Evolutionary conservation across 2,797 vertebrate genomes (phyloP).

Genomic region (Nannoperca obscura): DNA sequence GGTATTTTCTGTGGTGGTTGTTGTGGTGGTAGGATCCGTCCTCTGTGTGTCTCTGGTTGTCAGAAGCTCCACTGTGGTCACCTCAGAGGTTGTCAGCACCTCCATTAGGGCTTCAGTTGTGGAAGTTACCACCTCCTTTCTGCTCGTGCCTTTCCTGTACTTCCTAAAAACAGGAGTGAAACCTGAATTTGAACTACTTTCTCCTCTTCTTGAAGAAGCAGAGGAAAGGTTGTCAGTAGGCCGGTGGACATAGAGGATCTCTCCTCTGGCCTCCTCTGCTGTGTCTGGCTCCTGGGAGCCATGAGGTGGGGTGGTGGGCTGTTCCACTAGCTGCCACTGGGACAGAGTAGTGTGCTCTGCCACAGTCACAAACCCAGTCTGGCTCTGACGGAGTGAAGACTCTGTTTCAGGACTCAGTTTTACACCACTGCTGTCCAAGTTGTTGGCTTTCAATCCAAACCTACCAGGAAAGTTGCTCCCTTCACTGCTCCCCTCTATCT

Average conservation of each 20-base stretch:
- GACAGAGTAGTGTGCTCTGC: constrained; percentile 75
- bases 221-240: constrained; percentile 61
- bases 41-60: constrained; percentile 43
- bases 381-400: constrained; percentile 42
- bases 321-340: constrained; percentile 78
- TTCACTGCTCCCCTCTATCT: constrained; percentile 81
- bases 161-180: constrained; percentile 63
- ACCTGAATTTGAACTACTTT: constrained; percentile 40
- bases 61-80: constrained; percentile 47
- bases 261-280: constrained; percentile 79
- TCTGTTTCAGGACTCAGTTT: constrained; percentile 43
- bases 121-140: constrained; percentile 41
- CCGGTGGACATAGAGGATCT: constrained; percentile 75
- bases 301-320: constrained; percentile 66
- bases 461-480: constrained; percentile 54
- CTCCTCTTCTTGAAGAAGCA: constrained; percentile 28
- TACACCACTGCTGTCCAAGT: constrained; percentile 33
- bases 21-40: constrained; percentile 37
- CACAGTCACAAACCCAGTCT: constrained; percentile 55
- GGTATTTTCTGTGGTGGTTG: constrained; percentile 20
- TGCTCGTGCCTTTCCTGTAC: constrained; percentile 43
- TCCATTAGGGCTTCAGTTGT: constrained; percentile 47
- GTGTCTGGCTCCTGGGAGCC: constrained; percentile 41
- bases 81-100: constrained; percentile 65
- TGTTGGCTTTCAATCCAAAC: constrained; percentile 53